Conservation (phyloP, 2,888 invertebrate genomes). For the Rhodophaea formosa region DNA sequence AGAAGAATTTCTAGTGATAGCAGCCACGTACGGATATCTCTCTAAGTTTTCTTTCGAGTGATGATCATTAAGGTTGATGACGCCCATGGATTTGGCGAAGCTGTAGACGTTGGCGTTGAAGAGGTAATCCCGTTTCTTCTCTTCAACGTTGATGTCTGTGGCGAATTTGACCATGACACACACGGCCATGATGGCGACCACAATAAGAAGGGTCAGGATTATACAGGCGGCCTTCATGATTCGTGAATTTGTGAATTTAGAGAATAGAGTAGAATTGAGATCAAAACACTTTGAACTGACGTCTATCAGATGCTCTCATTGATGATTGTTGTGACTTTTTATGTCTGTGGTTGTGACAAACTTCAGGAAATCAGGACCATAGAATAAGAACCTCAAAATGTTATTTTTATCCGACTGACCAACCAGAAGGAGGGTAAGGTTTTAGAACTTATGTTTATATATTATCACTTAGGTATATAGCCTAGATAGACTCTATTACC, state of each 20-base stretch:
- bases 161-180: conserved; percentile 74
- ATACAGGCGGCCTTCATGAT: conserved; percentile 63
- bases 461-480: too few relatives aligned
- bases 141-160: conserved; percentile 60
- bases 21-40: conserved; percentile 62
- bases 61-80: conserved; percentile 50
- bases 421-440: too few relatives aligned
- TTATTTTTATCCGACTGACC: too few relatives aligned
- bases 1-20: conserved; percentile 53
- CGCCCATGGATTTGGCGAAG: conserved; percentile 49
- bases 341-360: too few relatives aligned
- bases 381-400: too few relatives aligned
- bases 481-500: too few relatives aligned
- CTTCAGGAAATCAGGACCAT: too few relatives aligned
- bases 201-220: conserved; percentile 50
- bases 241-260: neutral
- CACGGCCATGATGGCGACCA: conserved; percentile 61
- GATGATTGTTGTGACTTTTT: too few relatives aligned
- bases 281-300: neutral
- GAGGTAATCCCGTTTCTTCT: conserved; percentile 44
- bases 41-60: conserved; percentile 32
- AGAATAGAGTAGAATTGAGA: neutral
- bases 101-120: conserved; percentile 38
- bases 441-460: too few relatives aligned
- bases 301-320: too few relatives aligned